phyloP scores from a whole-genome alignment of 2,888 invertebrate species.

The Trisateles emortualis region DNA sequence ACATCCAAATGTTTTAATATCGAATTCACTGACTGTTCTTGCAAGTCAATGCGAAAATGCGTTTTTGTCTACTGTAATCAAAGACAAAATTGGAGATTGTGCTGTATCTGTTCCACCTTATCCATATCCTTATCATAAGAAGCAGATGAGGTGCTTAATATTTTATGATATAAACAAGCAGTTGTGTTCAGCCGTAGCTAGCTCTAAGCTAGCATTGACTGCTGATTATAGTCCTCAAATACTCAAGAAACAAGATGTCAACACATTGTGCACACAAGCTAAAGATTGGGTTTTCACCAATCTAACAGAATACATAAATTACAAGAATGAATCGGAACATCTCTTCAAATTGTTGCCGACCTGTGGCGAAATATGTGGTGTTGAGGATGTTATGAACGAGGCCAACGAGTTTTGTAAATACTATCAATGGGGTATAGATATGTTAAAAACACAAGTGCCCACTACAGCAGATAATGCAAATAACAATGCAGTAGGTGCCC shows the following conservation, averaged over 20 bases:
- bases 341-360: constrained; percentile 52
- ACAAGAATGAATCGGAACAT: constrained; percentile 53
- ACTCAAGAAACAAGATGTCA: constrained; percentile 54
- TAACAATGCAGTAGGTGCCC: constrained; percentile 19
- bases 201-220: constrained; percentile 50
- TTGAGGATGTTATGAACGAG: constrained; percentile 56
- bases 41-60: constrained; percentile 62
- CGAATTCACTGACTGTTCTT: constrained; percentile 50
- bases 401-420: constrained; percentile 76
- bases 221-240: constrained; percentile 56
- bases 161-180: constrained; percentile 76
- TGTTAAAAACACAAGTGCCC: constrained; percentile 43
- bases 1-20: constrained; percentile 38
- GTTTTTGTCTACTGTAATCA: constrained; percentile 62
- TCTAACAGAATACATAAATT: constrained; percentile 49
- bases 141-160: constrained; percentile 69
- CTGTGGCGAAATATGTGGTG: constrained; percentile 70
- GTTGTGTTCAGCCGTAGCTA: constrained; percentile 60
- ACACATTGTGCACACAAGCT: constrained; percentile 59
- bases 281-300: constrained; percentile 65
- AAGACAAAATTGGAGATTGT: constrained; percentile 58
- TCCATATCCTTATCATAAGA: constrained; percentile 52
- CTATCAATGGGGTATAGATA: constrained; percentile 66
- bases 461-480: constrained; percentile 26
- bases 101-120: constrained; percentile 51